These are phyloP conservation scores for Brachionus paranguensis DNA, from an alignment of 1,140 invertebrate species.

Conservation along the genomic window DNA sequence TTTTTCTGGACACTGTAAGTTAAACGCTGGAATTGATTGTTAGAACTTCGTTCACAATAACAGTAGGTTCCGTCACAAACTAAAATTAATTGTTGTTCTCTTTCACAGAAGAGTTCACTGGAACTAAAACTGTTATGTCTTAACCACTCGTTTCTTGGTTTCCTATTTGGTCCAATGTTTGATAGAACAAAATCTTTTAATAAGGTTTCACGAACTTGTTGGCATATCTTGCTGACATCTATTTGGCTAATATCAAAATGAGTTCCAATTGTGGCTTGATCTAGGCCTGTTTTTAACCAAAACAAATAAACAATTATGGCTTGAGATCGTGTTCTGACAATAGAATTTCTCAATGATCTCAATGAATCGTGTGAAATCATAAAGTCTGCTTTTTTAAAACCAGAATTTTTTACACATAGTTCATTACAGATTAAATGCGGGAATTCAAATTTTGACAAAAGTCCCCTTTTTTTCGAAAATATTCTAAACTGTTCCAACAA, in stretches of 20 bases:
- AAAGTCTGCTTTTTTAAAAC: not conserved
- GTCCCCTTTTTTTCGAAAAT: not conserved
- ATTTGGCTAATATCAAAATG: not conserved
- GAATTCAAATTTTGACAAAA: not conserved
- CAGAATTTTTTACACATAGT: not conserved
- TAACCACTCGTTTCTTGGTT: not conserved
- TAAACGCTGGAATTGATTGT: not conserved
- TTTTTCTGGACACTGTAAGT: not conserved
- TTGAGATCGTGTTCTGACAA: not conserved
- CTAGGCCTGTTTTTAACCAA: not conserved
- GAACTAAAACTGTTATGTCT: not conserved
- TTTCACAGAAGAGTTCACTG: not conserved
- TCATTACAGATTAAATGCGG: not conserved
- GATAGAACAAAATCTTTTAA: not conserved
- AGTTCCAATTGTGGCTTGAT: not conserved
- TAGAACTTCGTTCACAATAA: not conserved
- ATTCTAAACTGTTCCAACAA: not conserved
- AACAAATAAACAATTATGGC: not conserved
- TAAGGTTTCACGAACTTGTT: not conserved
- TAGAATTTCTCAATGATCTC: not conserved
- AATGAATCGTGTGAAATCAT: not conserved
- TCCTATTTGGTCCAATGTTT: not conserved
- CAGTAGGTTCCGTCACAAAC: not conserved
- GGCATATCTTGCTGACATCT: not conserved
- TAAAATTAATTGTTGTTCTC: not conserved